Evolutionary conservation across 2,113 vertebrate genomes (phyloP).

Genomic region (Ictalurus furcatus): DNA sequence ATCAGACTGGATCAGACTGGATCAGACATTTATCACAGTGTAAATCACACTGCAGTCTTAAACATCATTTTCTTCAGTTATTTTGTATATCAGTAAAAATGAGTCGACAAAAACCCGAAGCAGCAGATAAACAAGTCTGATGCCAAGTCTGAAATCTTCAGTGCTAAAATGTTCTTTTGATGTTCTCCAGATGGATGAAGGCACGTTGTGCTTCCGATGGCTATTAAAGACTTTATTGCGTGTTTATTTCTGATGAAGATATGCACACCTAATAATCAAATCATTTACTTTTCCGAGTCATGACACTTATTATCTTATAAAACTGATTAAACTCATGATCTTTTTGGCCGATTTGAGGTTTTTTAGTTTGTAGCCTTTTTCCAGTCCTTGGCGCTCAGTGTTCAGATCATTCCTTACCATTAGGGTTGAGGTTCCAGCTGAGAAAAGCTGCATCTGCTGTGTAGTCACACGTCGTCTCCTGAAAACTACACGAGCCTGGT

Average conservation of each 20-base stretch:
- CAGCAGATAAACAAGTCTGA: neutral
- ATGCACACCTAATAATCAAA: neutral
- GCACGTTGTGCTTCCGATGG: neutral
- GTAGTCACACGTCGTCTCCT: slow-evolving; percentile 82
- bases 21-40: too few species aligned
- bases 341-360: neutral
- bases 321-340: neutral
- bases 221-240: neutral
- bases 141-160: too few species aligned
- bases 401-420: slow-evolving; percentile 74
- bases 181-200: neutral
- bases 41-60: too few species aligned
- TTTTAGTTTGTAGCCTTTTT: neutral
- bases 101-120: neutral
- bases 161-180: neutral
- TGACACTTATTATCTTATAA: neutral
- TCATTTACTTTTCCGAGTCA: neutral
- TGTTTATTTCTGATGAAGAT: neutral
- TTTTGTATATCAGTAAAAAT: too few species aligned
- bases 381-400: neutral
- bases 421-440: slow-evolving; percentile 81
- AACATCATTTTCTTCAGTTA: too few species aligned
- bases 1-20: too few species aligned
- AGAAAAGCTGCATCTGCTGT: slow-evolving; percentile 72
- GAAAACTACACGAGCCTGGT: slow-evolving; percentile 87